Evolutionary conservation across 1,140 invertebrate species (phyloP), one percentile per base, ranked within the genome.

Genomic region (Heliconius melpomene): DNA sequence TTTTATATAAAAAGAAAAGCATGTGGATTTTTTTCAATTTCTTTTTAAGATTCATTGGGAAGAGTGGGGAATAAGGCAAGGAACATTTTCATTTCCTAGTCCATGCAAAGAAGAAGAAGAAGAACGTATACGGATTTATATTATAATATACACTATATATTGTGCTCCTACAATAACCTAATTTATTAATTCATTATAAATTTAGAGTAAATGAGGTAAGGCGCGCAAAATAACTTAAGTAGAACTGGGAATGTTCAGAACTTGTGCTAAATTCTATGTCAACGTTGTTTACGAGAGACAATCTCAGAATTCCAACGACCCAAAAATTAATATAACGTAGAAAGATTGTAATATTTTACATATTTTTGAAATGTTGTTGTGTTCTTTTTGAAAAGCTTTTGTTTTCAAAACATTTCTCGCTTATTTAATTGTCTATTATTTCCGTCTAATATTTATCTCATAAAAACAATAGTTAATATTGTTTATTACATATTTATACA

Each of bases 321-420:
- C 36, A 76, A 70, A 52, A 76, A 70, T 76, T 76, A 57, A 70
- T 76, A 76, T 66, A 26, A 76, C 32, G 52, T 23, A 75, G 32
- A 70, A 46, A 60, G 57, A 60, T 60, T 60, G 57, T 60, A 70
- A 70, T 77, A 77, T 70, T 77, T 77, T 26, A 60, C n/a, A 23
- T 60, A 60, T 60, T 60, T 60, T 60, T 23, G 57, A 26, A 60
- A 23, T 60, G 8, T 9, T 60, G 7, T 60, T 57, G 54, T 23
- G 54, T 60, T 60, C 7, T 60, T 60, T 23, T 26, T 60, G 23
- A 23, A 26, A n/a, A 23, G 57, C 9, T 60, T 60, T 60, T 60
- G 0, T 46, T 46, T 46, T 60, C 9, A 23, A 23, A 60, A 60
- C 2, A 11, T 60, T 60, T 60, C 1, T 1, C 52, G 18, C 18